phyloP scores from a whole-genome alignment of 2,113 vertebrate genomes.

The Psilopogon haemacephalus region DNA sequence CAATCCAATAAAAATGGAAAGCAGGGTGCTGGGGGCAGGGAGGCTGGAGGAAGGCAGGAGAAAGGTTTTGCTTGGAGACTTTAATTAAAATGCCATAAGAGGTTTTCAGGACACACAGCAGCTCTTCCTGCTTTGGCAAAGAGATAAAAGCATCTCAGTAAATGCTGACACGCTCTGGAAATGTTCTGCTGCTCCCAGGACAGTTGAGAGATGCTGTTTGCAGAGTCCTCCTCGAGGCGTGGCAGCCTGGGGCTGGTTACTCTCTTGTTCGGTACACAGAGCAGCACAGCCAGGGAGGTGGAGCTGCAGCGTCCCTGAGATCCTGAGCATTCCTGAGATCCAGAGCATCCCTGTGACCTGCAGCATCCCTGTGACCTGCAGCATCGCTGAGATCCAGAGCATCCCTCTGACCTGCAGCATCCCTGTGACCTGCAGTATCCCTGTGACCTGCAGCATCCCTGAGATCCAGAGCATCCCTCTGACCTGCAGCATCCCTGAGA shows the following conservation, averaged over 20 bases:
- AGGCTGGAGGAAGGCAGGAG: neutral
- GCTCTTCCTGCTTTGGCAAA: neutral
- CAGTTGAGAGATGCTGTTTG: neutral
- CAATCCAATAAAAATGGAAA: conserved; percentile 12
- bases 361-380: too few relatives aligned
- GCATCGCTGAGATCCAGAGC: too few relatives aligned
- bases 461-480: too few relatives aligned
- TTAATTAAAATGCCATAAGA: conserved; percentile 9
- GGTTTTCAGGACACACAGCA: neutral
- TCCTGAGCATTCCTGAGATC: too few relatives aligned
- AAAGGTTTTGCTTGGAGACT: neutral
- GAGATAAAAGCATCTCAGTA: neutral
- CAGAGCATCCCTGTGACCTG: too few relatives aligned
- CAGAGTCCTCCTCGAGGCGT: neutral
- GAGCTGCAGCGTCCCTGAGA: neutral
- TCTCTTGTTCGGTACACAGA: accelerated
- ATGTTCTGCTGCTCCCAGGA: neutral
- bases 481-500: too few relatives aligned
- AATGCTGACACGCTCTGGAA: neutral
- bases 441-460: too few relatives aligned
- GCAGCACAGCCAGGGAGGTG: too few relatives aligned
- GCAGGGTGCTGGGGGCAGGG: neutral
- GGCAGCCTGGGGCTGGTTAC: neutral
- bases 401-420: too few relatives aligned
- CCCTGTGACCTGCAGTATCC: too few relatives aligned